Base-by-base conservation (phyloP, 2,888 invertebrate species). In the Drosophila phalerata region DNA sequence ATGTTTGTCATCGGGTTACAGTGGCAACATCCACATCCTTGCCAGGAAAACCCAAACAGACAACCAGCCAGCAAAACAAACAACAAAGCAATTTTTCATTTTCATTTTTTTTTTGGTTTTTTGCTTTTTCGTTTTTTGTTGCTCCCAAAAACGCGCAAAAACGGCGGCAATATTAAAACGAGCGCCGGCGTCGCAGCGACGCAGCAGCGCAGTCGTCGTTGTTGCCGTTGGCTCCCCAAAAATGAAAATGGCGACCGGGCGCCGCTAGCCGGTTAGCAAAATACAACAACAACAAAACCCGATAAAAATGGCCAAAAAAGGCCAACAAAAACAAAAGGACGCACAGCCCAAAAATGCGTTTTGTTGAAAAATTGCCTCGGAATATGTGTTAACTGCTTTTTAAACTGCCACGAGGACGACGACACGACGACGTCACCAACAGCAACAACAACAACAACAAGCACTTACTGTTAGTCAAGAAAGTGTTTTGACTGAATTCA, bases 301-400 rank as follows among this genome's bases (percentile, higher is more conserved):
- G 63, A 40, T 40, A 67, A 43, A 61, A 69, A 56, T 60, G 79
- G 64, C 84, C 76, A 88, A 89, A 83, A 58, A 66, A 58, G 22
- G 63, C 38, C 47, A 68, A 28, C 48, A 56, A 47, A 62, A 69
- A 57, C 40, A 55, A 64, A 60, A 73, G 73, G 76, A 77, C 77
- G 78, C 78, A 72, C 81, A 65, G 81, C 66, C 85, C 80, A 81
- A 89, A 85, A 89, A 83, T 84, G 88, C 89, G 88, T 76, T 77
- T 76, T 77, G 80, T 65, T 91, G 91, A 91, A 91, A 91, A 91
- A 91, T 91, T 86, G 91, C 90, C 88, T 84, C 77, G 87, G 88
- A 91, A 91, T 91, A 91, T 91, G 91, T 91, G 91, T 91, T 91
- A 91, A 91, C 91, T 91, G 89, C 91, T 91, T 91, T 91, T 91